Base-by-base conservation (phyloP, 2,797 vertebrate genomes). In the Euthynnus affinis region DNA sequence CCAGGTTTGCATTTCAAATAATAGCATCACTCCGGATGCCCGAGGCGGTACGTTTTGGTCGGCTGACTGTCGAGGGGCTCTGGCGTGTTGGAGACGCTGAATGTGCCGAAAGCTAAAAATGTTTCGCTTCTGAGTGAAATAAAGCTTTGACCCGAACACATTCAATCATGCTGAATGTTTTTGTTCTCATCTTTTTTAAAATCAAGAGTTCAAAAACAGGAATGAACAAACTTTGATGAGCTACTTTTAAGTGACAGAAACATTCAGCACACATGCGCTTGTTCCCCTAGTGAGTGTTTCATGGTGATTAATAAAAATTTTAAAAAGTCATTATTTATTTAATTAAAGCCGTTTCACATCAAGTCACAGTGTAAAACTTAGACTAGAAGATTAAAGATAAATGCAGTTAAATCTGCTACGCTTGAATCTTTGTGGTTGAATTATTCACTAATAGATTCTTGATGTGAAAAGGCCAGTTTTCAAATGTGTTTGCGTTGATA, bases 281-380 rank as follows among this genome's bases (percentile, higher is more conserved):
- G 22, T 63, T 23, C 25, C 53, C 51, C 49, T 32, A 15, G 18
- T 46, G 46, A 42, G 3, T 64, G 52, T 65, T 46, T 57, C 22
- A 5, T 66, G 18, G 18, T 49, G 10, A 37, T 48, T 8, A 48
- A 49, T 25, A 13, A 78, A 62, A 29, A 9, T 10, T 12, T 29
- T 9, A 3, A n/a, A n/a, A n/a, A n/a, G n/a, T 49, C 29, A 5
- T 51, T n/a, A 9, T 13, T 57, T 20, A 37, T 37, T 22, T 56
- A 29, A 6, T 34, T 2, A 62, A 80, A 74, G 34, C 37, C 27
- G n/a, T 78, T 49, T 83, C 83, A 85, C 76, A 82, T 86, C 61
- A 67, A 68, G 48, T 25, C 17, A 29, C 12, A 9, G 17, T 23
- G 5, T 10, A 8, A 25, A 18, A 22, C n/a, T 46, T 20, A 10